phyloP scores from a whole-genome alignment of 2,888 invertebrate species.

The Chrysodeixis includens region DNA sequence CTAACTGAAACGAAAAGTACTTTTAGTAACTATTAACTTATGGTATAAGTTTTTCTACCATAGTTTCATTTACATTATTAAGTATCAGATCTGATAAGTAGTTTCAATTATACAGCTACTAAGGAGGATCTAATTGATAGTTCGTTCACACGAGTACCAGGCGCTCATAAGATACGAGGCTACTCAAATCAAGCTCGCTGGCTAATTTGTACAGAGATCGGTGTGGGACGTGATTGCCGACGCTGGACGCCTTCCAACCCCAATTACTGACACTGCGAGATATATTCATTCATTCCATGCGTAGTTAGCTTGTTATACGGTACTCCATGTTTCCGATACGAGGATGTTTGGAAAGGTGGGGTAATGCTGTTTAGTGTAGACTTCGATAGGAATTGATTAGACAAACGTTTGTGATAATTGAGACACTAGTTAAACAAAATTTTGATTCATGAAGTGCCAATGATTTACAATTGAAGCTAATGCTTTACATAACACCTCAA shows the following conservation, averaged over 20 bases:
- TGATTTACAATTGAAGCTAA: too few species aligned
- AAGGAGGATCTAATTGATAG: background rate
- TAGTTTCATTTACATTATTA: too few species aligned
- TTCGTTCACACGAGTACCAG: slow-evolving; percentile 12
- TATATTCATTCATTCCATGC: slow-evolving; percentile 25
- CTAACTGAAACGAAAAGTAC: too few species aligned
- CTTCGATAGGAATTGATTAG: background rate
- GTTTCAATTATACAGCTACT: too few species aligned
- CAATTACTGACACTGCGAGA: slow-evolving; percentile 36
- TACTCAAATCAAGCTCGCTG: slow-evolving; percentile 19
- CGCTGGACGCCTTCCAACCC: slow-evolving; percentile 40
- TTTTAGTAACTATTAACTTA: too few species aligned
- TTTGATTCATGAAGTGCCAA: too few species aligned
- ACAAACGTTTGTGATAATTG: background rate
- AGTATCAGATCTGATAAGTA: too few species aligned
- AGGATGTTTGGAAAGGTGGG: background rate
- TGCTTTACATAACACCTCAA: too few species aligned
- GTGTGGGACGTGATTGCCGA: slow-evolving; percentile 24
- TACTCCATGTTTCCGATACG: background rate
- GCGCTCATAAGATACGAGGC: slow-evolving; percentile 13
- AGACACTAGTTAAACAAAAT: too few species aligned
- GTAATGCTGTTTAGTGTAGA: background rate
- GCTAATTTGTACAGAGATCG: slow-evolving; percentile 40
- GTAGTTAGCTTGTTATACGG: slow-evolving; percentile 16
- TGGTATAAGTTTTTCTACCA: too few species aligned